Conservation (phyloP, 2,888 invertebrate genomes). For the Drosophila pseudotakahashii region DNA sequence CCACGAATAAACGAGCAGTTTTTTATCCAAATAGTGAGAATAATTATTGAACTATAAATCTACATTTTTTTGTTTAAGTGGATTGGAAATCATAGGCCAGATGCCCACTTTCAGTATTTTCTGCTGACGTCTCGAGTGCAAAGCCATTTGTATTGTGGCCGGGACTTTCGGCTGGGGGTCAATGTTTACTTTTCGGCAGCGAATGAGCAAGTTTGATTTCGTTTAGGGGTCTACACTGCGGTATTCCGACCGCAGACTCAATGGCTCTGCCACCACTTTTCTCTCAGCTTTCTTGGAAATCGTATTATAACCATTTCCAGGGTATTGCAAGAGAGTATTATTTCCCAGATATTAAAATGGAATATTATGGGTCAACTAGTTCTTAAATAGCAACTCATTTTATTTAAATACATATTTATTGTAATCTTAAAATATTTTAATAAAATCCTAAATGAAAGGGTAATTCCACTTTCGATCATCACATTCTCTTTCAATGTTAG, state of each 20-base stretch:
- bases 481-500: not conserved
- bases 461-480: not conserved
- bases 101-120: constrained; percentile 6
- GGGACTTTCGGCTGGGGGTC: constrained; percentile 7
- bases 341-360: not conserved
- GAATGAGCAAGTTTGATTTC: not conserved
- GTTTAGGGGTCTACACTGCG: not conserved
- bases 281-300: not conserved
- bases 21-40: not conserved
- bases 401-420: not conserved
- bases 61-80: not conserved
- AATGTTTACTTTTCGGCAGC: constrained; percentile 21
- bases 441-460: not conserved
- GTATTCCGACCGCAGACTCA: not conserved
- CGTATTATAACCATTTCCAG: not conserved
- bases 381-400: not conserved
- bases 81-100: constrained; percentile 5
- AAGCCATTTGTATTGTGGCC: not conserved
- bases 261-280: not conserved
- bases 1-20: not conserved
- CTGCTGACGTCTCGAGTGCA: constrained; percentile 12
- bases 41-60: not conserved
- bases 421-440: too few relatives aligned
- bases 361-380: too few relatives aligned
- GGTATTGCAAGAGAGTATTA: not conserved